Conservation (phyloP, 2,113 vertebrate genomes). For the Megaceryle maxima region DNA sequence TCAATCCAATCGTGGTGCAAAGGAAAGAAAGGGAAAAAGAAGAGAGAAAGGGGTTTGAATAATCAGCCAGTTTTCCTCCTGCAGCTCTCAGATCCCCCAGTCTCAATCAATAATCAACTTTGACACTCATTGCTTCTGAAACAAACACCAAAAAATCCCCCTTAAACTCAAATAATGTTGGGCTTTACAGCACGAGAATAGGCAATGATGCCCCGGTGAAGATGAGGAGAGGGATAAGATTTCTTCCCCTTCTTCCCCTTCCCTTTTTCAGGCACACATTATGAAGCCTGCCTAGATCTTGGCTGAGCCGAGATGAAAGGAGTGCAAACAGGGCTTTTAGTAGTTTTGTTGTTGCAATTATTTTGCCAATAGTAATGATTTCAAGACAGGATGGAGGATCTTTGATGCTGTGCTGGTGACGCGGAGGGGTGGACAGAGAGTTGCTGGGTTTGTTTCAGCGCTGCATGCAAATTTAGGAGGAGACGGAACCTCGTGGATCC, state of each 20-base stretch:
- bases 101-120: slow-evolving; percentile 59
- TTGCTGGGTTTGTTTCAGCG: neutral
- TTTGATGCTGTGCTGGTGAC: neutral
- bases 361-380: slow-evolving; percentile 69
- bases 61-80: slow-evolving; percentile 20
- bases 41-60: slow-evolving; percentile 13
- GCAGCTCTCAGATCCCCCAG: slow-evolving; percentile 50
- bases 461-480: neutral
- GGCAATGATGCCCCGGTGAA: neutral
- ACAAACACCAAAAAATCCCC: neutral
- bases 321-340: slow-evolving; percentile 56
- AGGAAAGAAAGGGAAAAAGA: slow-evolving; percentile 32
- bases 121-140: slow-evolving; percentile 59
- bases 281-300: slow-evolving; percentile 18
- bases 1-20: slow-evolving; percentile 43
- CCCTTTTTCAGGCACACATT: neutral
- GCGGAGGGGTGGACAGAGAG: neutral
- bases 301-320: slow-evolving; percentile 43
- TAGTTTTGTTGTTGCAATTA: slow-evolving; percentile 64
- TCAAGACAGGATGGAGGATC: neutral
- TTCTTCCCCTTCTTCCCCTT: neutral
- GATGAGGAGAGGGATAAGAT: neutral
- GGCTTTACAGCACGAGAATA: neutral
- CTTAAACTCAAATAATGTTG: slow-evolving; percentile 9
- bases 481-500: fast-evolving